phyloP scores from a whole-genome alignment of 2,113 vertebrate species.

The Saguinus imperator region DNA sequence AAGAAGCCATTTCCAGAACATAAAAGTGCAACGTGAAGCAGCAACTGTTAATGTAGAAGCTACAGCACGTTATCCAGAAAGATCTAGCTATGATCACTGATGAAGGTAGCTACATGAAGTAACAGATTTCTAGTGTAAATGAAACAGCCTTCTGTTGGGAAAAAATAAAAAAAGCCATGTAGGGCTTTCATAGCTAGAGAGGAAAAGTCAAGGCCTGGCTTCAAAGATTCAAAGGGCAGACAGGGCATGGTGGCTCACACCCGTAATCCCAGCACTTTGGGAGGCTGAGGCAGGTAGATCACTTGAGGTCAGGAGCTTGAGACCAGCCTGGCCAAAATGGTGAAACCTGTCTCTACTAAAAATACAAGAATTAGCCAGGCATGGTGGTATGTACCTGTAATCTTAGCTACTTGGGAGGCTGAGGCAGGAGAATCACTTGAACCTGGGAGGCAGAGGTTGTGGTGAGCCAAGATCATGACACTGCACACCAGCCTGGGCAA shows the following conservation, averaged over 20 bases:
- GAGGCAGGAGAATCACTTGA: too few species aligned
- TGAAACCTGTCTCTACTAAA: too few species aligned
- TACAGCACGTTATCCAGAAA: neutral
- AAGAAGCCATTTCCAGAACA: neutral
- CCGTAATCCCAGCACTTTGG: too few species aligned
- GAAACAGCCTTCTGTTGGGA: neutral
- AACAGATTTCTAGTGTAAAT: neutral
- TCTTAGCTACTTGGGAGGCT: too few species aligned
- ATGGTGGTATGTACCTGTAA: too few species aligned
- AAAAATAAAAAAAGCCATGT: neutral
- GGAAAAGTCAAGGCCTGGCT: neutral
- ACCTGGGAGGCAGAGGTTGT: too few species aligned
- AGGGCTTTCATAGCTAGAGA: neutral
- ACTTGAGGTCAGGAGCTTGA: too few species aligned
- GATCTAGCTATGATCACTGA: neutral
- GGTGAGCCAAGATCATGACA: too few species aligned
- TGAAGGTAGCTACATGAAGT: neutral
- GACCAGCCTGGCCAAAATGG: too few species aligned
- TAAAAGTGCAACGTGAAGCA: neutral
- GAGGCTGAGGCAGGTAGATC: too few species aligned
- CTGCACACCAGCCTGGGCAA: too few species aligned
- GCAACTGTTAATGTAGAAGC: neutral
- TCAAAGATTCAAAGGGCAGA: neutral
- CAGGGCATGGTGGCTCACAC: neutral
- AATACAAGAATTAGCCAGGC: too few species aligned